These are phyloP conservation scores for Periplaneta americana DNA, from an alignment of 1,140 invertebrate genomes.

Conservation along the genomic window DNA sequence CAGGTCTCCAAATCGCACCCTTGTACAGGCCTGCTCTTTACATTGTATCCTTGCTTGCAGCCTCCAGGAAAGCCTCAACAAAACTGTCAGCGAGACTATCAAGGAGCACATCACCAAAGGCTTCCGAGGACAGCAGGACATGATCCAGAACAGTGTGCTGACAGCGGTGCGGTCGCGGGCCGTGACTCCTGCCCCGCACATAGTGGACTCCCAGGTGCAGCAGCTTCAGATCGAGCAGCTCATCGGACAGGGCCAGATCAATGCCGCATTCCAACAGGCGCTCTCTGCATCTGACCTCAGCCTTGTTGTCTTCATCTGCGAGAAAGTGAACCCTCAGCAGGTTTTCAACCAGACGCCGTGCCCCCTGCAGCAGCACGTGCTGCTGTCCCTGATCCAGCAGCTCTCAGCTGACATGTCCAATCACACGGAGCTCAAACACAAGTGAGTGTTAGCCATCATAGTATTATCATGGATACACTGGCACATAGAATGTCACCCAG, in stretches of 20 bases:
- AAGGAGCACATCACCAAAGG: conserved; percentile 50
- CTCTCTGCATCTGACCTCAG: conserved; percentile 78
- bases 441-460: conserved; percentile 53
- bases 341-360: conserved; percentile 67
- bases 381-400: conserved; percentile 89
- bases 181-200: conserved; percentile 54
- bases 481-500: too few relatives aligned
- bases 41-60: too few relatives aligned
- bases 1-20: too few relatives aligned
- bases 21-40: too few relatives aligned
- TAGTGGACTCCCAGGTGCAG: conserved; percentile 53
- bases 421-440: conserved; percentile 83
- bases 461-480: too few relatives aligned
- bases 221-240: conserved; percentile 67
- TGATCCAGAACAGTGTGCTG: conserved; percentile 49
- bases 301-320: conserved; percentile 78
- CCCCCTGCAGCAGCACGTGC: conserved; percentile 73
- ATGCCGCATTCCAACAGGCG: conserved; percentile 85
- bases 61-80: conserved; percentile 33
- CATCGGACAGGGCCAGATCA: conserved; percentile 67
- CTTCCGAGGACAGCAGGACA: conserved; percentile 50
- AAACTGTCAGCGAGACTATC: conserved; percentile 35
- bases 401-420: conserved; percentile 78
- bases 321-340: conserved; percentile 66
- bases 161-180: conserved; percentile 59